Evolutionary conservation across 1,140 invertebrate genomes (phyloP).

Genomic region (Melanaphis sacchari): DNA sequence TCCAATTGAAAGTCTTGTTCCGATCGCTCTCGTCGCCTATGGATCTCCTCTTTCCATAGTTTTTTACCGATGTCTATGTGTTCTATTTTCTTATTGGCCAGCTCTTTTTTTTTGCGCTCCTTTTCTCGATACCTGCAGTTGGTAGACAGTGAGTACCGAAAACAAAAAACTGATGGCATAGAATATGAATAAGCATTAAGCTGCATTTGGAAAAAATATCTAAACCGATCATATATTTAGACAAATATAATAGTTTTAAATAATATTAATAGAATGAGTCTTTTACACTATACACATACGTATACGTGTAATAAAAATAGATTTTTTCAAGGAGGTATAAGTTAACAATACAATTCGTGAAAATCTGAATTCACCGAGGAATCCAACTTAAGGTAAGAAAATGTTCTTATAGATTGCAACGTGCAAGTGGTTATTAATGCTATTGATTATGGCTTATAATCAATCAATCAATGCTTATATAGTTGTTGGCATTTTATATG

Average conservation of each 20-base stretch:
- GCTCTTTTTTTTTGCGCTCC: background rate
- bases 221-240: background rate
- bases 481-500: too few species aligned
- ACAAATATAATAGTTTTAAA: background rate
- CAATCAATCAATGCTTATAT: too few species aligned
- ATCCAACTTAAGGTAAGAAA: background rate
- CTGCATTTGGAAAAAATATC: background rate
- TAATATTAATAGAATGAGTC: background rate
- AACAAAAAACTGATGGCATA: background rate
- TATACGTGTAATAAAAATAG: background rate
- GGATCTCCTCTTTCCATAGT: background rate
- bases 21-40: background rate
- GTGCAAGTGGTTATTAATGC: background rate
- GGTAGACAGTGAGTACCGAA: background rate
- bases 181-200: too few species aligned
- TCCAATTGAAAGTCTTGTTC: background rate
- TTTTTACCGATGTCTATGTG: background rate
- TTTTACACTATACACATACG: too few species aligned
- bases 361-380: background rate
- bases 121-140: background rate
- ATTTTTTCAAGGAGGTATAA: background rate
- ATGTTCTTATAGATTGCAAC: background rate
- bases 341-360: background rate
- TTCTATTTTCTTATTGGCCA: background rate
- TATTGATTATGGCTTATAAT: background rate